Base-by-base conservation (phyloP, 2,113 vertebrate genomes). In the Daubentonia madagascariensis region DNA sequence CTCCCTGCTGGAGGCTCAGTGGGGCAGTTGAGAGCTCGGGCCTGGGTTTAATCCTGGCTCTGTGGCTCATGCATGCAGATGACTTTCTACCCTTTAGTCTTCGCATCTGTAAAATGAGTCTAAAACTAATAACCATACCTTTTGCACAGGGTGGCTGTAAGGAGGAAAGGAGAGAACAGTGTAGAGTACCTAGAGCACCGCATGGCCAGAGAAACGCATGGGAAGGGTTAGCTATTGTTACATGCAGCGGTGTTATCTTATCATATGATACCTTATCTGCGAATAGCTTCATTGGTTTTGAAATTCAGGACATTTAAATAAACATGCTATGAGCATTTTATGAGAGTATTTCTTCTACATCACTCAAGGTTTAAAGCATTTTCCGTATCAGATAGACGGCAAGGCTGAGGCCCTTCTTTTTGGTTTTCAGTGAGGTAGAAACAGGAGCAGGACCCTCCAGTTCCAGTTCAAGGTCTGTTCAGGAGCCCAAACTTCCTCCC, bases 271-370 rank as follows among this genome's bases (percentile, higher is more conserved):
- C 2, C 22, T 48, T 72, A 76, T n/a, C 50, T 75, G 40, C 23
- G 65, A 72, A 85, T 54, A 76, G 54, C 40, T 68, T 54, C 40
- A 80, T 16, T 1, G 0, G 32, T 79, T 93, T 91, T 22, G 13
- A 84, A 68, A 95, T 88, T 92, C 48, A 72, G 14, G 30, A 52
- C 37, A 78, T 83, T 85, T 86, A 68, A 68, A 63, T 57, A 67
- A 45, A 48, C 23, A 14, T 22, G 48, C 65, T 50, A 6, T 28
- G 22, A 37, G 72, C 61, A 52, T 59, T 43, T 52, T 37, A 11
- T 14, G 32, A n/a, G 13, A 65, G 22, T 23, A 17, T 65, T 76
- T 67, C 23, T 52, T 18, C 54, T 25, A 3, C 23, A 28, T 32
- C 40, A n/a, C 54, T 67, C 23, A 0, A 61, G 75, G 72, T 78